Percentiles rank a stretch among this genome's conserved stretches.
phyloP scores from a whole-genome alignment of 2,113 vertebrate species.

The Spea bombifrons region DNA sequence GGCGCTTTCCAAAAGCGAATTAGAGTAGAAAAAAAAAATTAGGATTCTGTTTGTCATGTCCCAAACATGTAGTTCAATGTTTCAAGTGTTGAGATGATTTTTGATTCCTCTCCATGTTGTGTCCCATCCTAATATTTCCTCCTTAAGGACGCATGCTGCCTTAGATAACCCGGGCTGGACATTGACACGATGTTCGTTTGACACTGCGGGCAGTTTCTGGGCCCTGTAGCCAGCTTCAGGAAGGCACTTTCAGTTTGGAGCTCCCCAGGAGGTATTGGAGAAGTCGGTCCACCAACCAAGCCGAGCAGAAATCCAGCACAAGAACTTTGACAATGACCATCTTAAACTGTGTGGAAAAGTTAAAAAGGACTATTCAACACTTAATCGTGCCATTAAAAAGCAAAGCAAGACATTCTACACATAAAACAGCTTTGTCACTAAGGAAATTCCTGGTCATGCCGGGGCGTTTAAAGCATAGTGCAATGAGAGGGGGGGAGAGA shows the following conservation, averaged over 20 bases:
- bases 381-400: neutral
- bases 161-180: neutral
- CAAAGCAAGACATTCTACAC: neutral
- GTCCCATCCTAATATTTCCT: neutral
- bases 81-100: conserved; percentile 48
- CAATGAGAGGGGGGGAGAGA: no score
- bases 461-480: no score
- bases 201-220: neutral
- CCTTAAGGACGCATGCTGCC: neutral
- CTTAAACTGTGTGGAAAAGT: conserved; percentile 78
- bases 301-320: conserved; percentile 82
- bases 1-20: conserved; percentile 47
- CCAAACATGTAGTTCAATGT: conserved; percentile 1
- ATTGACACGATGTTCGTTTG: neutral
- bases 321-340: conserved; percentile 84
- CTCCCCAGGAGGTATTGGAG: conserved; percentile 88
- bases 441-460: no score
- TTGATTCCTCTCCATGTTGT: neutral
- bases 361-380: no score
- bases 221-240: conserved; percentile 63
- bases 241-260: conserved; percentile 87
- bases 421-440: no score
- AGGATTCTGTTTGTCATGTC: conserved; percentile 30
- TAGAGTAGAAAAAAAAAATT: conserved; percentile 39
- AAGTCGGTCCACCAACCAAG: conserved; percentile 79